Percentiles rank a stretch among this genome's conserved stretches.
Evolutionary conservation across 2,113 vertebrate genomes (phyloP).

Genomic region (Bettongia penicillata): DNA sequence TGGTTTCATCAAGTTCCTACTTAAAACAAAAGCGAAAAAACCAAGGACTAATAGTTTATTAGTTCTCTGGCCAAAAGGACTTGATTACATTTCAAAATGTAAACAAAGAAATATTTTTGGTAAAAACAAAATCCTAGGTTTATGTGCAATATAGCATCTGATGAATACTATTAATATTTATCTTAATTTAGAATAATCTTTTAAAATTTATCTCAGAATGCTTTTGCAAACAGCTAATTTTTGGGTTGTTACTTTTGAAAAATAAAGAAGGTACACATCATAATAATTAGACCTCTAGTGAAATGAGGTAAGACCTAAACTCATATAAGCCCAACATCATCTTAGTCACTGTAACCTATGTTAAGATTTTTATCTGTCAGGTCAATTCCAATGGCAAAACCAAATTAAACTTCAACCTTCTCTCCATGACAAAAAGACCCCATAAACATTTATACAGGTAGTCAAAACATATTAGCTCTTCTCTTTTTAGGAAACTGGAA

Average conservation of each 20-base stretch:
- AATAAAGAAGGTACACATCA: neutral
- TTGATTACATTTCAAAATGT: slow-evolving; percentile 23
- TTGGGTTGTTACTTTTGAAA: slow-evolving; percentile 13
- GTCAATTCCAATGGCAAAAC: neutral
- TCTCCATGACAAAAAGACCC: neutral
- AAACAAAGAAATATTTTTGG: slow-evolving; percentile 6
- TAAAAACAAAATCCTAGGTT: neutral
- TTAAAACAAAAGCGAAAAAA: slow-evolving; percentile 14
- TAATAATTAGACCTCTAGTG: slow-evolving; percentile 15
- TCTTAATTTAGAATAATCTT: neutral
- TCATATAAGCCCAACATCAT: neutral
- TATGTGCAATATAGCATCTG: slow-evolving; percentile 25
- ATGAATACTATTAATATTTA: neutral
- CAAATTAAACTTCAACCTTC: neutral
- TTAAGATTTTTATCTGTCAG: slow-evolving; percentile 17
- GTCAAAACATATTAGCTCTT: neutral
- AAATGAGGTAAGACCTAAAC: neutral
- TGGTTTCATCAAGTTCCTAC: slow-evolving; percentile 13
- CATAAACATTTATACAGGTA: slow-evolving; percentile 2
- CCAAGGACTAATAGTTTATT: neutral
- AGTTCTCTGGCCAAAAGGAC: neutral
- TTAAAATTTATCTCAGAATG: slow-evolving; percentile 5
- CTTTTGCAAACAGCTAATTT: neutral
- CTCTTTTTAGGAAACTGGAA: slow-evolving; percentile 31
- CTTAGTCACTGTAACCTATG: slow-evolving; percentile 3